Evolutionary conservation across 2,888 invertebrate genomes (phyloP), one percentile per base, ranked within the genome.

Genomic region (Lasioglossum leucozonium): DNA sequence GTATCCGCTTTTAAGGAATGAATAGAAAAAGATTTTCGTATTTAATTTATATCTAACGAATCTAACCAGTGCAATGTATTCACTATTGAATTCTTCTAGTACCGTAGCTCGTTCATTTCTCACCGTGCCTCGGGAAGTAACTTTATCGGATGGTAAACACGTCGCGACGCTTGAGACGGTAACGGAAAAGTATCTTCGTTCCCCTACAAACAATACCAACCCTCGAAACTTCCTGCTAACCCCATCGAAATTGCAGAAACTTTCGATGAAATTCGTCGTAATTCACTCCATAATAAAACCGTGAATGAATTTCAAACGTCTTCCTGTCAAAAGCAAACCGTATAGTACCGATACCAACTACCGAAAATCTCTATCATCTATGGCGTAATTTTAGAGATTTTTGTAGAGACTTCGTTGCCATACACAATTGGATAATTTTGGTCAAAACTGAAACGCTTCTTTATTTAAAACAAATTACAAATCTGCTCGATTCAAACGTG

Each of bases 131-230:
- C 26, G 58, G 58, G 16, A 26, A 58, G 58, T 58, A 58, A 58
- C 26, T 58, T 58, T 58, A 58, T 58, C 58, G 58, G 58, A 58
- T 26, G 58, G 58, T 26, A 58, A 58, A 58, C 58, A 58, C 58
- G 58, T 58, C 58, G 58, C 58, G 58, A 58, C 58, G 58, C 58
- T 26, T 5, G 4, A 58, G 58, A 58, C 58, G 26, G 58, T 58
- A 26, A 58, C 58, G 58, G 26, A 58, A 58, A 58, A 58, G 58
- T 26, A 58, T 58, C 58, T 26, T 5, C n/a, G 58, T 58, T 58
- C 26, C 58, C 13, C 26, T 58, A 26, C 58, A 58, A 58, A 58
- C 58, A 26, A 26, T 58, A 58, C 5, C 26, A 26, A 58, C 26
- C 58, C 58, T 58, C 58, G 58, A 58, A 58, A 58, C 58, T 58